Conservation (phyloP, 2,888 invertebrate genomes). For the Acrocera orbiculus region DNA sequence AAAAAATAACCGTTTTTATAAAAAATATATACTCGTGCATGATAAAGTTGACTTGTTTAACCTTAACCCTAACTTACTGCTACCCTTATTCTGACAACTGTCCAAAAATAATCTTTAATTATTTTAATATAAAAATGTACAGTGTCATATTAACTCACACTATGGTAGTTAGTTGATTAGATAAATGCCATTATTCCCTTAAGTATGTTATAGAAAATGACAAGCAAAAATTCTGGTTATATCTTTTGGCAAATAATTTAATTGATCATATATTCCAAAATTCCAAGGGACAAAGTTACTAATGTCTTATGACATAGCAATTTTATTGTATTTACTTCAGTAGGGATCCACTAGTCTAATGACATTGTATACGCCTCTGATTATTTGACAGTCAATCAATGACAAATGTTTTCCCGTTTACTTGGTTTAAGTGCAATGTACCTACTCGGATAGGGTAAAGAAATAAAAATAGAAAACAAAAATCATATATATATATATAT, state of each 20-base stretch:
- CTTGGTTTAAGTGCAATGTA: neutral
- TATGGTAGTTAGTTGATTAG: no score
- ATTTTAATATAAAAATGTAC: no score
- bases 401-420: slow-evolving; percentile 1
- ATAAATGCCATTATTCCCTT: no score
- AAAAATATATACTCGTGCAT: no score
- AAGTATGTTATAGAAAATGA: no score
- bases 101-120: no score
- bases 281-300: neutral
- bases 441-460: neutral
- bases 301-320: slow-evolving; percentile 4
- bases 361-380: slow-evolving; percentile 6
- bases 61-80: no score
- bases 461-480: slow-evolving; percentile 1
- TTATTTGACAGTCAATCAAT: slow-evolving; percentile 7
- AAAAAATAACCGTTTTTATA: no score
- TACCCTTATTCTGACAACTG: no score
- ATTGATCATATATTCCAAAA: slow-evolving; percentile 1
- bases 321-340: slow-evolving; percentile 3
- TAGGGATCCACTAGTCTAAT: slow-evolving; percentile 5
- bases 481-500: no score
- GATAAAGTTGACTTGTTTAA: no score
- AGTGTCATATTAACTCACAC: no score
- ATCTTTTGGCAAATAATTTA: slow-evolving; percentile 6
- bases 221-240: slow-evolving; percentile 1